Evolutionary conservation across 2,888 invertebrate species (phyloP), one percentile per base, ranked within the genome.

Genomic region (Quadriops clusia): DNA sequence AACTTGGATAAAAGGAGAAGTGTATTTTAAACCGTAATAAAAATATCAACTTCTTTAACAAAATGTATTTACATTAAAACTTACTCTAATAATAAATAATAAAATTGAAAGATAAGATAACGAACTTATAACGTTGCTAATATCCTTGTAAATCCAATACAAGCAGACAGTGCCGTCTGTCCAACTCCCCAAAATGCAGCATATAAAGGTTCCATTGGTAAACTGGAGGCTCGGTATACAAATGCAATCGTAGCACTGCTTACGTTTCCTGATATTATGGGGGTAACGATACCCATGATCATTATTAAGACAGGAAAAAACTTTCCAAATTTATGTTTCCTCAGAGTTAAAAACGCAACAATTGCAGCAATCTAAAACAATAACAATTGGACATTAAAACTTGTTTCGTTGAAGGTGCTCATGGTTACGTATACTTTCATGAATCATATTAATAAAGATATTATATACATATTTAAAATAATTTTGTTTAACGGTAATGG

Each of bases 121-220:
- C 18, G 7, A 18, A 20, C 27, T 75, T 78, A 90, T 53, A 91
- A 72, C 33, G 93, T 93, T 30, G 93, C 93, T 50, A 94, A 68
- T 46, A 94, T 87, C 56, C 93, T 73, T 37, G 90, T 89, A 57
- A 90, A 91, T 34, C 93, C 93, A 50, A 94, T 77, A 45, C 87
- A 83, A 41, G 85, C 85, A 27, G 87, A 82, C 24, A 89, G 65
- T 39, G 87, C 68, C 31, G 94, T 94, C 64, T 93, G 93, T 40
- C 91, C 93, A 30, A 90, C 78, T 33, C 94, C 94, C 87, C 91
- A 94, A 44, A 93, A 72, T 63, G 93, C 74, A 30, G 93, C 91
- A 61, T 91, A 87, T 36, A 90, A 72, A 22, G 89, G 85, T 37
- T 81, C 77, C 90, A 94, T 90, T 49, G 79, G 76, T 55, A 87